These are phyloP conservation scores for Anagyrus pseudococci DNA, from an alignment of 2,888 invertebrate genomes.

Conservation along the genomic window DNA sequence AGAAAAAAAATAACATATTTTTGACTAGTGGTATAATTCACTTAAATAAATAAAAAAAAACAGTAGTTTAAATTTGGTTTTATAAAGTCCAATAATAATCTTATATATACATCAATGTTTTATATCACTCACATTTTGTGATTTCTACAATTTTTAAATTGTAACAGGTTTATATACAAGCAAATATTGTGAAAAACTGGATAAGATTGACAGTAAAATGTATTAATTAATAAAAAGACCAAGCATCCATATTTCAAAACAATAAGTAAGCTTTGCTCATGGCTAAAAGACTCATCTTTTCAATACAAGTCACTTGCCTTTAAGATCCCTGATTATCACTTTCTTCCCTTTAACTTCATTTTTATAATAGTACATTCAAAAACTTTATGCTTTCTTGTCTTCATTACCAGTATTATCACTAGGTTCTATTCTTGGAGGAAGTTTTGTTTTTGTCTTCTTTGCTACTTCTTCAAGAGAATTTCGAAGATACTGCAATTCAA, in stretches of 20 bases:
- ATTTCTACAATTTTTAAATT: conserved; percentile 22
- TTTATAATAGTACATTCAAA: conserved; percentile 52
- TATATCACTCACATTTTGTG: conserved; percentile 11
- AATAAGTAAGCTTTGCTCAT: conserved; percentile 3
- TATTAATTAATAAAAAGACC: conserved; percentile 27
- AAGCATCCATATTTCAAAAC: background rate
- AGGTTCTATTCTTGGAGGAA: conserved; percentile 40
- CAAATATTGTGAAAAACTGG: conserved; percentile 10
- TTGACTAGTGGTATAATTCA: conserved; percentile 19
- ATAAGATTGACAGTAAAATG: conserved; percentile 25
- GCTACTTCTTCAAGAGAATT: conserved; percentile 68
- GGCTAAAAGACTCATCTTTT: conserved; percentile 8
- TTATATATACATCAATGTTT: conserved; percentile 23
- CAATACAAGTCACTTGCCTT: conserved; percentile 28
- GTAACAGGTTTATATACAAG: conserved; percentile 35
- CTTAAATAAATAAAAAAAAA: conserved; percentile 10
- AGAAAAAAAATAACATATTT: background rate
- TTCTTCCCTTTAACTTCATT: conserved; percentile 48
- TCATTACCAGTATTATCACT: conserved; percentile 24
- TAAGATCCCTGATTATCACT: conserved; percentile 45
- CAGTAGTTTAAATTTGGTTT: conserved; percentile 13
- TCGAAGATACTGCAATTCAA: conserved; percentile 80
- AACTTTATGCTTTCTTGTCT: conserved; percentile 43
- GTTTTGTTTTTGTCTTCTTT: conserved; percentile 50
- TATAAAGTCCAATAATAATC: conserved; percentile 19